Evolutionary conservation across 2,797 vertebrate genomes (phyloP).

Genomic region (Lacerta bilineata): DNA sequence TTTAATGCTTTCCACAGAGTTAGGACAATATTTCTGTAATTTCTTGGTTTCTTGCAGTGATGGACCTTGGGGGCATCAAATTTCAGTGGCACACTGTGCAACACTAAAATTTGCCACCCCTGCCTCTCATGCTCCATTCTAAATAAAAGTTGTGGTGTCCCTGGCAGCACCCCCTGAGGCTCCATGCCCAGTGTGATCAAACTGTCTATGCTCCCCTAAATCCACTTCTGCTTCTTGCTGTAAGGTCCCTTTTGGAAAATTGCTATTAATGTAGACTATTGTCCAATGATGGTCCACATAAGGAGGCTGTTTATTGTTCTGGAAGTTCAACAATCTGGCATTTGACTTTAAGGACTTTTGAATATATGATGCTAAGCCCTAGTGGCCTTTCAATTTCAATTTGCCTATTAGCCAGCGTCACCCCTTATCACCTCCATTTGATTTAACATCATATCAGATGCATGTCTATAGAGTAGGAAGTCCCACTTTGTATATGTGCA

Average conservation of each 20-base stretch:
- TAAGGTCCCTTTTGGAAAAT: background rate
- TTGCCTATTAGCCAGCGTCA: background rate
- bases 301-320: background rate
- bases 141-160: background rate
- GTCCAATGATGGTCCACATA: background rate
- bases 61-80: too few species aligned
- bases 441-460: background rate
- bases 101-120: too few species aligned
- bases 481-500: background rate
- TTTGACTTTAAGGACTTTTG: background rate
- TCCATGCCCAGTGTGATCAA: too few species aligned
- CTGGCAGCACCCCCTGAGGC: background rate
- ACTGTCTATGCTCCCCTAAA: too few species aligned
- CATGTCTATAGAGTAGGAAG: background rate
- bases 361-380: background rate
- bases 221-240: too few species aligned
- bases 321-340: background rate
- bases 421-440: background rate
- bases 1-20: background rate
- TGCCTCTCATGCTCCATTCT: too few species aligned
- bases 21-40: background rate
- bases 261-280: background rate
- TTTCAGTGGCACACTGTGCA: too few species aligned
- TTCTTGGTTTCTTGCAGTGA: background rate
- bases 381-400: background rate